Evolutionary conservation across 1,140 invertebrate species (phyloP).

Genomic region (Lordiphosa collinella): DNA sequence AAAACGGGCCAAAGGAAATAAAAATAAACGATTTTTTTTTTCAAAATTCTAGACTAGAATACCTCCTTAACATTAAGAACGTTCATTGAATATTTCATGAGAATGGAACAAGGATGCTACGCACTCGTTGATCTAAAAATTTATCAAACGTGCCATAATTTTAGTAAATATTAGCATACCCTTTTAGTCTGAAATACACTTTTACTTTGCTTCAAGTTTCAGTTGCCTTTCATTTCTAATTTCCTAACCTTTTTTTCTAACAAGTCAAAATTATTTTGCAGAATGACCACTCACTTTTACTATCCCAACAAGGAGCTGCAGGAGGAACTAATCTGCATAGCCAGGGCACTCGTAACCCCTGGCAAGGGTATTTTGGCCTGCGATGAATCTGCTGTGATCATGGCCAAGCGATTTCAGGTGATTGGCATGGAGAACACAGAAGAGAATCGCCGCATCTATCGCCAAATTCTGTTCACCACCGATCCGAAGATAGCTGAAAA

Average conservation of each 20-base stretch:
- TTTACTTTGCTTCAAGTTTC: neutral
- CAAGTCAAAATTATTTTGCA: conserved; percentile 50
- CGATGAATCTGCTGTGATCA: conserved; percentile 91
- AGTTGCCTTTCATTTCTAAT: neutral
- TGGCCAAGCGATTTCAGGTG: conserved; percentile 88
- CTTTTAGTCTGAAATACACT: neutral
- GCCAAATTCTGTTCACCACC: conserved; percentile 94
- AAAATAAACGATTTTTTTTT: too few species aligned
- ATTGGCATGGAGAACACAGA: conserved; percentile 90
- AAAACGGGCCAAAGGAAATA: too few species aligned
- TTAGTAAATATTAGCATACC: neutral
- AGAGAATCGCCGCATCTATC: conserved; percentile 91
- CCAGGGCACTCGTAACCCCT: conserved; percentile 92
- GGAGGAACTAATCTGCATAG: conserved; percentile 92
- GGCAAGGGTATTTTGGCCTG: conserved; percentile 94
- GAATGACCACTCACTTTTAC: conserved; percentile 89
- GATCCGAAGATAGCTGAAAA: conserved; percentile 87
- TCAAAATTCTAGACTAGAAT: too few species aligned
- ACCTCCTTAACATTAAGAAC: too few species aligned
- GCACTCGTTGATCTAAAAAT: too few species aligned
- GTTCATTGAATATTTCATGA: too few species aligned
- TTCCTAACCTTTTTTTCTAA: neutral
- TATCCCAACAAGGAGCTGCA: conserved; percentile 92
- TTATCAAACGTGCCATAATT: neutral
- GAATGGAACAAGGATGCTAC: too few species aligned